phyloP scores from a whole-genome alignment of 2,888 invertebrate species.

The Acleris literana region DNA sequence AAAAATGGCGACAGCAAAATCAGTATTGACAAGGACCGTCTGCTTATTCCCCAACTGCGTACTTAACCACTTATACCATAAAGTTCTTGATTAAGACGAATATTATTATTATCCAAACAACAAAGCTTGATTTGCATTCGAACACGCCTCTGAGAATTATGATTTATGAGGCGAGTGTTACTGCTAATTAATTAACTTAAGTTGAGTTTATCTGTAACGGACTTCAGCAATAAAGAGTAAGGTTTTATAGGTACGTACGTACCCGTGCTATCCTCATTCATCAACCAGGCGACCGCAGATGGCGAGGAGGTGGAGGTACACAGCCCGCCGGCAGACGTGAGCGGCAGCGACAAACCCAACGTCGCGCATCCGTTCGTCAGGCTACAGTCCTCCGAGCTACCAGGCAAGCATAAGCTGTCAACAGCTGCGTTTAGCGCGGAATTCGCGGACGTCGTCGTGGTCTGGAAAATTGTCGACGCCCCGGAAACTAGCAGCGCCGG shows the following conservation, averaged over 20 bases:
- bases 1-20: too few species aligned
- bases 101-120: conserved; percentile 33
- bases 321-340: conserved; percentile 69
- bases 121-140: conserved; percentile 32
- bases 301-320: conserved; percentile 72
- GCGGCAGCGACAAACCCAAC: conserved; percentile 67
- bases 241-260: conserved; percentile 29
- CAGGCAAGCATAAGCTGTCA: conserved; percentile 62
- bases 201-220: too few species aligned
- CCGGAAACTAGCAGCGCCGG: conserved; percentile 76
- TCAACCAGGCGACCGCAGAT: conserved; percentile 81
- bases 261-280: conserved; percentile 83
- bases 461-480: conserved; percentile 71
- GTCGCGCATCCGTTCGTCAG: conserved; percentile 76
- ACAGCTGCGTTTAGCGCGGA: conserved; percentile 57
- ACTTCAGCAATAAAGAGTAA: too few species aligned
- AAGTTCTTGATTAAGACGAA: conserved; percentile 16
- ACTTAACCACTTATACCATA: too few species aligned
- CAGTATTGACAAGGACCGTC: too few species aligned
- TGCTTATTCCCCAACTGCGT: too few species aligned
- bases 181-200: not conserved
- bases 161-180: conserved; percentile 13
- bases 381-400: conserved; percentile 64
- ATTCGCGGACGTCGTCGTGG: conserved; percentile 63
- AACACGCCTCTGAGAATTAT: conserved; percentile 30